phyloP scores from a whole-genome alignment of 2,113 vertebrate species.

The Callipepla californica region DNA sequence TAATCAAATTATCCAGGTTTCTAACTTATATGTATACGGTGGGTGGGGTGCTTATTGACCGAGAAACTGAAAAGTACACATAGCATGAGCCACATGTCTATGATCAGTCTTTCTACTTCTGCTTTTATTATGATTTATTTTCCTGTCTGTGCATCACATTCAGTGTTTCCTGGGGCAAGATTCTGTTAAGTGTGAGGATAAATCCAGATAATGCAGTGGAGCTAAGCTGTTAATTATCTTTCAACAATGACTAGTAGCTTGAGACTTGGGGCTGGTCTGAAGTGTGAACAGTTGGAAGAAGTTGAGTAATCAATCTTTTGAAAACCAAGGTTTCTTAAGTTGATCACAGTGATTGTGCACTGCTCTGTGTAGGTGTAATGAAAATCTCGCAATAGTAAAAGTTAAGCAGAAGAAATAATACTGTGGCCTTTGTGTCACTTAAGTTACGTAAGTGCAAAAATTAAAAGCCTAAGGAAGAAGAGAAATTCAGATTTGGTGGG shows the following conservation, averaged over 20 bases:
- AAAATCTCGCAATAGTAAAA: neutral
- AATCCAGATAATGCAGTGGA: neutral
- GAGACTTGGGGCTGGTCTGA: neutral
- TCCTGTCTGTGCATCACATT: neutral
- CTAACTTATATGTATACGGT: neutral
- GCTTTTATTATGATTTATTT: neutral
- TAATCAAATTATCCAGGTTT: neutral
- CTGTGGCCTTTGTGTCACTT: neutral
- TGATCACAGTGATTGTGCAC: neutral
- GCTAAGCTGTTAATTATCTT: slow-evolving; percentile 9
- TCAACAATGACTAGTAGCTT: neutral
- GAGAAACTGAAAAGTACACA: neutral
- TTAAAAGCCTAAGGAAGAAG: neutral
- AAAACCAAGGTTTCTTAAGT: neutral
- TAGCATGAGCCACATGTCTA: neutral
- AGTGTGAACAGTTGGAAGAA: neutral
- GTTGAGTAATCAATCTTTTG: neutral
- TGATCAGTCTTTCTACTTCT: neutral
- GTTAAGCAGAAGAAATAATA: neutral
- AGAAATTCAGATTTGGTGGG: neutral
- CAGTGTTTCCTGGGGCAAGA: neutral
- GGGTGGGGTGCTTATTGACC: neutral
- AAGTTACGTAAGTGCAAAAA: neutral
- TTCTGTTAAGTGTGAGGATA: neutral
- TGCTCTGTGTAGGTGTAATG: neutral